These are phyloP conservation scores for Bicyclus anynana DNA, from an alignment of 1,140 invertebrate genomes.

Conservation along the genomic window DNA sequence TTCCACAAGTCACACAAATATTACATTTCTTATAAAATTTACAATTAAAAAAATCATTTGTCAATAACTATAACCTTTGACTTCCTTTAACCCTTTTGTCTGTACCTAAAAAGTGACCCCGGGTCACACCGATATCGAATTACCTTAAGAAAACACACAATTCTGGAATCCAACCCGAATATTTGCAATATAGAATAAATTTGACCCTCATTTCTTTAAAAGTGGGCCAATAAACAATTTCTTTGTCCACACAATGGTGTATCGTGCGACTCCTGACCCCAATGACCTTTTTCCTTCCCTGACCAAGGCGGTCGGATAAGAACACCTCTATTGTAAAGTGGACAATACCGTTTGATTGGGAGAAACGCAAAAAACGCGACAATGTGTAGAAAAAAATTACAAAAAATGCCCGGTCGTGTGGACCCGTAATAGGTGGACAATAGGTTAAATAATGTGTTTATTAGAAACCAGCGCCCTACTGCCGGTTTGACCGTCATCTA, in stretches of 20 bases:
- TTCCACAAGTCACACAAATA: constrained; percentile 3
- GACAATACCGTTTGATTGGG: constrained; percentile 60
- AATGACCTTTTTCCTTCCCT: constrained; percentile 41
- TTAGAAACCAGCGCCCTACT: background rate
- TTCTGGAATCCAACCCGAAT: constrained; percentile 41
- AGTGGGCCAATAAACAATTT: constrained; percentile 33
- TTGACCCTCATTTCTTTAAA: constrained; percentile 47
- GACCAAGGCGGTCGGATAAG: constrained; percentile 41
- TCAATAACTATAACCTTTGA: background rate
- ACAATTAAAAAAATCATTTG: background rate
- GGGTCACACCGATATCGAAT: constrained; percentile 63
- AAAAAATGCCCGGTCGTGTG: constrained; percentile 20
- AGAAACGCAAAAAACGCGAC: constrained; percentile 37
- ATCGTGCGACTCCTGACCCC: constrained; percentile 57
- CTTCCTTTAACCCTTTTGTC: constrained; percentile 30
- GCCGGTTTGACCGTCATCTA: background rate
- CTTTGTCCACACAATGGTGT: constrained; percentile 21
- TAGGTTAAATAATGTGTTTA: background rate
- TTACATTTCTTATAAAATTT: background rate
- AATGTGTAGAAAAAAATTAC: constrained; percentile 25
- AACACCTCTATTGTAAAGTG: constrained; percentile 39
- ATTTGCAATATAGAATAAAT: constrained; percentile 38
- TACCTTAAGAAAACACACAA: constrained; percentile 47
- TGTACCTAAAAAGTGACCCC: constrained; percentile 43
- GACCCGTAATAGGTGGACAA: constrained; percentile 1